Percentiles rank a stretch among this genome's conserved stretches.
Evolutionary conservation across 2,797 vertebrate species (phyloP).

Genomic region (Glossophaga mutica): DNA sequence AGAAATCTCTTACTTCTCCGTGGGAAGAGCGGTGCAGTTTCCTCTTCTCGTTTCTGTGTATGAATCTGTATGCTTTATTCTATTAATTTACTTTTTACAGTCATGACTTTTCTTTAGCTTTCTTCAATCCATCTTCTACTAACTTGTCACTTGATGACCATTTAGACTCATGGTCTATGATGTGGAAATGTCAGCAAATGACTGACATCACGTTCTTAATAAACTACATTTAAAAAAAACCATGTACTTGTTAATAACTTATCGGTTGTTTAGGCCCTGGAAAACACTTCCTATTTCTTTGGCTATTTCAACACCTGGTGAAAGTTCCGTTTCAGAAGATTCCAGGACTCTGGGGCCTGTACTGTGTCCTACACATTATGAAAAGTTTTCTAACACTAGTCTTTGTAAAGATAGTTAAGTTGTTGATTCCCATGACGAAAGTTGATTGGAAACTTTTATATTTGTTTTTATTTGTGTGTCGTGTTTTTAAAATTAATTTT

Average conservation of each 20-base stretch:
- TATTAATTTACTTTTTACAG: slow-evolving; percentile 9
- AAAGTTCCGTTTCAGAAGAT: slow-evolving; percentile 9
- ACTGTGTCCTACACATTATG: neutral
- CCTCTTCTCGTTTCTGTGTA: neutral
- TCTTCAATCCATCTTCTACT: neutral
- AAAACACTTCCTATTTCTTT: neutral
- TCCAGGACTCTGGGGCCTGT: neutral
- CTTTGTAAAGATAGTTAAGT: neutral
- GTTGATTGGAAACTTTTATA: slow-evolving; percentile 4
- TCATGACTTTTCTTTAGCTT: neutral
- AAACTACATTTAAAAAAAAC: neutral
- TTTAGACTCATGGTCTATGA: neutral
- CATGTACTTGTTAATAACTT: neutral
- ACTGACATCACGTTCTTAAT: neutral
- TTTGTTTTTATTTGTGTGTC: neutral
- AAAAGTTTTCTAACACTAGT: neutral
- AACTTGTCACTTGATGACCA: slow-evolving; percentile 3
- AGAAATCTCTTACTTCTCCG: slow-evolving; percentile 9
- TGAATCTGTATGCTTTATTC: neutral
- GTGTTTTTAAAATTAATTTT: neutral
- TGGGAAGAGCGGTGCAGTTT: neutral
- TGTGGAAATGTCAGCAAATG: neutral
- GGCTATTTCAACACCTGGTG: neutral
- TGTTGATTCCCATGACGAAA: neutral
- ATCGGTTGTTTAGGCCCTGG: neutral